Conservation (phyloP, 2,797 vertebrate species). For the Ctenopoma multispine region DNA sequence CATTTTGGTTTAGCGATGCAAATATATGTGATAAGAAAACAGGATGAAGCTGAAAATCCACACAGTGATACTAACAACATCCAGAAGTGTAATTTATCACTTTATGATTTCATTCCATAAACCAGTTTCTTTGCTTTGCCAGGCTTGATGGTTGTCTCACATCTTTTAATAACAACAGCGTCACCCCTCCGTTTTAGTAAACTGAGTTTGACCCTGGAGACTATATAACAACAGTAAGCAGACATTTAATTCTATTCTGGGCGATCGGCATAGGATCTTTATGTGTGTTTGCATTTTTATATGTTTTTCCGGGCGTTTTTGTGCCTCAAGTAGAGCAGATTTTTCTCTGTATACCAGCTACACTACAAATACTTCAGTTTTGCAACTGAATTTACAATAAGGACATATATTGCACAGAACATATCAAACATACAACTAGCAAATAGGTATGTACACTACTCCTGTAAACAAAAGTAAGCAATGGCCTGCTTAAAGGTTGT, state of each 20-base stretch:
- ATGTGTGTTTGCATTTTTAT: slow-evolving; percentile 3
- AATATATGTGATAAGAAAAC: slow-evolving; percentile 10
- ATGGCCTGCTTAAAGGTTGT: slow-evolving; percentile 8
- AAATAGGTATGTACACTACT: not conserved
- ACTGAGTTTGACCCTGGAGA: not conserved
- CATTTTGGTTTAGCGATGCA: not conserved
- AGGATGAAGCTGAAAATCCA: not conserved
- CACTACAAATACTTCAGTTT: not conserved
- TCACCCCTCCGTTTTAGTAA: not conserved
- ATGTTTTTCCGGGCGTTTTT: not conserved
- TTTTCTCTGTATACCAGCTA: not conserved
- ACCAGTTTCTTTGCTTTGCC: not conserved
- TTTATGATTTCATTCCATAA: not conserved
- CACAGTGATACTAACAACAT: slow-evolving; percentile 6
- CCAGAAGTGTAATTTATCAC: not conserved
- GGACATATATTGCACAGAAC: not conserved
- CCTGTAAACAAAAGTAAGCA: not conserved
- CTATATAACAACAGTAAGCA: not conserved
- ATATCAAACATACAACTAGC: not conserved
- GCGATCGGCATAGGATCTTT: not conserved
- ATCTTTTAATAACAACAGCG: not conserved
- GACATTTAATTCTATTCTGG: not conserved
- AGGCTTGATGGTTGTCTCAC: not conserved
- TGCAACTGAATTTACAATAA: not conserved
- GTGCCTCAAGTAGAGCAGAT: not conserved